Percentiles rank a stretch among this genome's conserved stretches.
Evolutionary conservation across 2,113 vertebrate species (phyloP).

Genomic region (Gorsachius goisagi): DNA sequence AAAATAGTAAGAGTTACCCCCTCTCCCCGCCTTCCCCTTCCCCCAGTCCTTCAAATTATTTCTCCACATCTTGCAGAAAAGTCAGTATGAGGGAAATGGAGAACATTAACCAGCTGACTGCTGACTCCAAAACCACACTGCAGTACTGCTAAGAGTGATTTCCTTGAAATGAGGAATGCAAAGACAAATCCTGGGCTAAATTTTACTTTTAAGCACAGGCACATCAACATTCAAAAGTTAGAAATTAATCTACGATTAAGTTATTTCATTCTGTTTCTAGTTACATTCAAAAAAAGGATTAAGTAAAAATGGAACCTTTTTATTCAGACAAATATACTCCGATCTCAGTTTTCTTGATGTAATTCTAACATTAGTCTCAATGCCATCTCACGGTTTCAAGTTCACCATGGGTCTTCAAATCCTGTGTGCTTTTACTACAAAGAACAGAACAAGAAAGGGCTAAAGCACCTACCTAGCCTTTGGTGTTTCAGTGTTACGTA

Average conservation of each 20-base stretch:
- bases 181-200: background rate
- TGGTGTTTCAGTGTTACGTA: background rate
- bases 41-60: background rate
- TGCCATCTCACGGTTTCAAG: background rate
- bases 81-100: background rate
- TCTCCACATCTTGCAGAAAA: background rate
- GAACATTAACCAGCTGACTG: background rate
- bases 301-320: background rate
- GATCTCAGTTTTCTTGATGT: background rate
- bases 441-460: background rate
- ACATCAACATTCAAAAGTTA: background rate
- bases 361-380: background rate
- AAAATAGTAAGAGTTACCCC: background rate
- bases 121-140: background rate
- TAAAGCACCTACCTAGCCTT: background rate
- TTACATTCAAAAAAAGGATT: background rate
- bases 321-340: background rate
- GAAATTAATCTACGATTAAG: background rate
- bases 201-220: background rate
- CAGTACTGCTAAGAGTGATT: background rate
- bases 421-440: background rate
- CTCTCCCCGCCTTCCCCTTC: fast-evolving
- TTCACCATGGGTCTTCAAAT: background rate
- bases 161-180: background rate
- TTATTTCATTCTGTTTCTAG: background rate